Conservation (phyloP, 2,888 invertebrate species). For the Cosmopolites sordidus region DNA sequence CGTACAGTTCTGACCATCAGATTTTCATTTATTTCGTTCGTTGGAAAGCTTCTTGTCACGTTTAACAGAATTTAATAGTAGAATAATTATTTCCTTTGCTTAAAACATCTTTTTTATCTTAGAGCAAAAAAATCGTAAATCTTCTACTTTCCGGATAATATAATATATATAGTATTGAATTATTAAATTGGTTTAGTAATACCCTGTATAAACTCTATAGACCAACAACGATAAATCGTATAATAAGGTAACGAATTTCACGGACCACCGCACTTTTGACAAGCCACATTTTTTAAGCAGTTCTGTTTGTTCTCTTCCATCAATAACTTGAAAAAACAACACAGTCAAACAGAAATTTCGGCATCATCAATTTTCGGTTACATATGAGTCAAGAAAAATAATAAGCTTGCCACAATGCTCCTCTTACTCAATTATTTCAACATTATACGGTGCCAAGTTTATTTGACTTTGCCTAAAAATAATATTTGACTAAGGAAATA, state of each 20-base stretch:
- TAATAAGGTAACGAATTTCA: slow-evolving; percentile 31
- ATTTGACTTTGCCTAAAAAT: background rate
- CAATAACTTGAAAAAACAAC: slow-evolving; percentile 35
- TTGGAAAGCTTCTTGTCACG: too few relatives aligned
- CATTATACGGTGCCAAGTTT: background rate
- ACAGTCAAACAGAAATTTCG: slow-evolving; percentile 3
- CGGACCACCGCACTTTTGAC: slow-evolving; percentile 32
- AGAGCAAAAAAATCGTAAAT: too few relatives aligned
- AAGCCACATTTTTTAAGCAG: slow-evolving; percentile 31
- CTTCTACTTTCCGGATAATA: too few relatives aligned
- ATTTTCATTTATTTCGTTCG: too few relatives aligned
- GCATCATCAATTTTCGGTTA: slow-evolving; percentile 9
- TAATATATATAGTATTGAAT: too few relatives aligned
- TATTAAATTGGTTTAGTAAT: too few relatives aligned
- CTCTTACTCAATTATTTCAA: background rate
- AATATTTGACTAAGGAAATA: too few relatives aligned
- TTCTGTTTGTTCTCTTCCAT: slow-evolving; percentile 26
- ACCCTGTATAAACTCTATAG: too few relatives aligned
- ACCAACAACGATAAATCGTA: slow-evolving; percentile 3
- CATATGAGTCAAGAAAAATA: slow-evolving; percentile 6
- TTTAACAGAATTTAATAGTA: too few relatives aligned
- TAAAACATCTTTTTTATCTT: too few relatives aligned
- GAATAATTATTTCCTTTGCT: too few relatives aligned
- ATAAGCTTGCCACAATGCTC: slow-evolving; percentile 3
- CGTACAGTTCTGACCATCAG: too few relatives aligned